Percentiles rank a stretch among this genome's conserved stretches.
Conservation (phyloP, 2,797 vertebrate species). For the Pachyuromys duprasi region DNA sequence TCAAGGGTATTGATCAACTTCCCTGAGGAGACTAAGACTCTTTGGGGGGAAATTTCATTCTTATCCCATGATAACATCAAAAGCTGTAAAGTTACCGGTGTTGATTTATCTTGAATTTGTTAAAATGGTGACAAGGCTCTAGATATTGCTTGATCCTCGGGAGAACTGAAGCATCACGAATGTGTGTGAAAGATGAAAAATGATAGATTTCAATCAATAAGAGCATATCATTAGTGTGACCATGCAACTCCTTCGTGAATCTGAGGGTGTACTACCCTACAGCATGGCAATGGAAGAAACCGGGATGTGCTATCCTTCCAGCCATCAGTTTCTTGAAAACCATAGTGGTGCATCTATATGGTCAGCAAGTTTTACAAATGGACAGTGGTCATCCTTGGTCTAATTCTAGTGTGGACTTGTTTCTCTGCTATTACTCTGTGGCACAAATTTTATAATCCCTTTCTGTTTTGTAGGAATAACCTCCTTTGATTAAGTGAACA, state of each 20-base stretch:
- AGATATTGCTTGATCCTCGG: not conserved
- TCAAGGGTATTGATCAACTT: constrained; percentile 51
- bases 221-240: not conserved
- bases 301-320: not conserved
- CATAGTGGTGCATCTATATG: not conserved
- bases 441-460: not conserved
- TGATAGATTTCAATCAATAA: not conserved
- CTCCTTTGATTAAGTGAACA: not conserved
- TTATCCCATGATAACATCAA: constrained; percentile 26
- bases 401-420: not conserved
- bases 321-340: not conserved
- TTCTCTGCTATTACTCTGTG: constrained; percentile 16
- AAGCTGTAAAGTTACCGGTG: constrained; percentile 36
- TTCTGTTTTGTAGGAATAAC: not conserved
- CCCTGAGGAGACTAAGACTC: not conserved
- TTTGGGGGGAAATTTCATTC: not conserved
- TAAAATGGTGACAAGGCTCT: not conserved
- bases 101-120: constrained; percentile 39
- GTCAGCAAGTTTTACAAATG: not conserved
- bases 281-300: not conserved
- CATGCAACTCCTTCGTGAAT: not conserved
- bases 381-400: not conserved
- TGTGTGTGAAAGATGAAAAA: not conserved
- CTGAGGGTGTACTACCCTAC: not conserved
- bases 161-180: constrained; percentile 2